phyloP scores from a whole-genome alignment of 1,140 invertebrate species.

The Phortica variegata region DNA sequence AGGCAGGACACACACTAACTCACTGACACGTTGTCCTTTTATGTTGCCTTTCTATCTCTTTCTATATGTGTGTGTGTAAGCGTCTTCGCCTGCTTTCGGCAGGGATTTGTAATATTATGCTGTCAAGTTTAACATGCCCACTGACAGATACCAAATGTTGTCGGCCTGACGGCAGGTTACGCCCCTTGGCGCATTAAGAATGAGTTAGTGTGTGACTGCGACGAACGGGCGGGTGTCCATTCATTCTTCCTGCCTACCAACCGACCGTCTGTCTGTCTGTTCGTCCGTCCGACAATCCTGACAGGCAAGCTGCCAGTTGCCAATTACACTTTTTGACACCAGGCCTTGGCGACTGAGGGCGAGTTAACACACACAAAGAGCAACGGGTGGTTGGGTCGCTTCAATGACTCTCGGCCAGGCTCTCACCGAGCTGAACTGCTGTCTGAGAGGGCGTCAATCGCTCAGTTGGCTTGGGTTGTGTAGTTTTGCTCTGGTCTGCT shows the following conservation, averaged over 20 bases:
- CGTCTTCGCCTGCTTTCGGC: constrained; percentile 49
- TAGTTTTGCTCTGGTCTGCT: background rate
- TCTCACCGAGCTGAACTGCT: no score
- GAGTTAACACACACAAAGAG: constrained; percentile 8
- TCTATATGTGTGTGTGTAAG: constrained; percentile 29
- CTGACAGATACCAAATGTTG: constrained; percentile 48
- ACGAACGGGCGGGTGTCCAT: constrained; percentile 20
- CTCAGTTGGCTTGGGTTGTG: constrained; percentile 5
- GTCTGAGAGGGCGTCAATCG: constrained; percentile 23
- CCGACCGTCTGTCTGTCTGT: no score
- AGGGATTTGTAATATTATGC: constrained; percentile 54
- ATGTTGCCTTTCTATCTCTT: constrained; percentile 11
- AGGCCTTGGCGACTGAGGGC: constrained; percentile 5
- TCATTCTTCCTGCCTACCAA: no score
- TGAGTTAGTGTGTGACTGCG: background rate
- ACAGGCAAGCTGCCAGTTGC: constrained; percentile 17
- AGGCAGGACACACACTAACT: no score
- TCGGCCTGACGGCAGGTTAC: constrained; percentile 19
- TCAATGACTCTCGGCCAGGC: no score
- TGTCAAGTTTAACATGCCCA: constrained; percentile 53
- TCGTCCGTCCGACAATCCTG: no score
- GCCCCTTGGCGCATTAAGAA: constrained; percentile 14
- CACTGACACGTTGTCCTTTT: no score
- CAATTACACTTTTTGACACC: constrained; percentile 52
- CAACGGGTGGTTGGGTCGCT: constrained; percentile 1